Base-by-base conservation (phyloP, 1,140 invertebrate species). In the Amphibalanus amphitrite region DNA sequence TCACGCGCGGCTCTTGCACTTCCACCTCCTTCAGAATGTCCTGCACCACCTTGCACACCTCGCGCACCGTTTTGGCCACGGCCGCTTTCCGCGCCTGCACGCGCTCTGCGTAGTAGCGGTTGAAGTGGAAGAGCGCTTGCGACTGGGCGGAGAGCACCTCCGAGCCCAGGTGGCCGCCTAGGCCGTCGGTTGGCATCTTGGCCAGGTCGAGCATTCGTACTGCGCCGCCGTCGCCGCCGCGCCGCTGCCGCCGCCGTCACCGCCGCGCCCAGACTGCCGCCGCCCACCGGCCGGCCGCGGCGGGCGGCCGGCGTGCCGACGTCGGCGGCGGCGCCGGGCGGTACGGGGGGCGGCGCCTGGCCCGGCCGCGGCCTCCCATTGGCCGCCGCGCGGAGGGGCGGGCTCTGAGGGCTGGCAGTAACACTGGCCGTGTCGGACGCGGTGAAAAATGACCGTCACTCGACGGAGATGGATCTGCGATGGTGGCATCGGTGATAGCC, bases 21-120 rank as follows among this genome's bases (percentile, higher is more conserved):
- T 98, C 95, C 0, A 98, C 94, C 78, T 98, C 94, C 78, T 96
- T 95, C 17, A 98, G 82, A 0, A 98, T 90, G 77, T 97, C 93
- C 79, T 97, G 93, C 0, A 97, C 92, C 28, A 97, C 90, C 82
- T 93, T 93, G 80, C 91, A 94, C 70, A 98, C 83, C 79, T 96
- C 91, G n/a, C 90, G 84, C 69, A 97, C 90, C 1, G 90, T 92
- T 79, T 94, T 94, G 59, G 88, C 86, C 30, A 96, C 89, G 72
- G 87, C 87, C 17, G 83, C 84, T 83, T 92, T 93, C 1, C 94
- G 84, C 29, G 86, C 83, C 76, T 92, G 90, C 6, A 97, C 94
- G 69, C 92, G 82, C 77, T 97, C 93, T 28, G 87, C 90, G 80
- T 91, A 93, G 79, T 93, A 97, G 80, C 95, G 95, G 81, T 95